Percentiles rank a stretch among this genome's conserved stretches.
Conservation (phyloP, 92 coral and sea anemone genomes). For the Palythoa grandis region DNA sequence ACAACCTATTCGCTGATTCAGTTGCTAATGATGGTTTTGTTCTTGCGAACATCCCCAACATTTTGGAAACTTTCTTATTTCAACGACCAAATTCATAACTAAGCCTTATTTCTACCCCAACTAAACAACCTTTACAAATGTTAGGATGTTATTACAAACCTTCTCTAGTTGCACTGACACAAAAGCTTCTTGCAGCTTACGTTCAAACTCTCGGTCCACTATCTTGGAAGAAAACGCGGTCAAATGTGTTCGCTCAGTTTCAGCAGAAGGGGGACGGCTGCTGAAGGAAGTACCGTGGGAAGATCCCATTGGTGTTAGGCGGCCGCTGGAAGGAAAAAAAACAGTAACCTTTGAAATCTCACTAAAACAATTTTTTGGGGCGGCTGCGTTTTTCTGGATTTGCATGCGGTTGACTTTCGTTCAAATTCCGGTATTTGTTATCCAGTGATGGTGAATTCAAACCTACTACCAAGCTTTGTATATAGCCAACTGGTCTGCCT, state of each 20-base stretch:
- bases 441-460: too few species aligned
- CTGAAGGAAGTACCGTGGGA: conserved; percentile 73
- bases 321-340: conserved; percentile 51
- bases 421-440: too few species aligned
- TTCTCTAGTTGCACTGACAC: conserved; percentile 94
- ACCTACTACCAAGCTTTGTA: too few species aligned
- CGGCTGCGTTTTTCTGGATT: too few species aligned
- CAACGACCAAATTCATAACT: too few species aligned
- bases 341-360: background rate
- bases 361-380: background rate
- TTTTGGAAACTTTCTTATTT: too few species aligned
- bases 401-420: too few species aligned
- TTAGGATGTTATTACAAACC: conserved; percentile 51
- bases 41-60: too few species aligned
- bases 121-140: background rate
- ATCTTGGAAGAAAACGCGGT: conserved; percentile 85
- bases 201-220: conserved; percentile 91
- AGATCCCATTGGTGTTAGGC: conserved; percentile 76
- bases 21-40: too few species aligned
- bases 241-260: conserved; percentile 72
- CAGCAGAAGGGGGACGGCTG: conserved; percentile 91
- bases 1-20: too few species aligned
- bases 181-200: conserved; percentile 84
- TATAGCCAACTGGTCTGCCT: too few species aligned
- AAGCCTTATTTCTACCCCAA: background rate